Evolutionary conservation across 2,888 invertebrate genomes (phyloP).

Genomic region (Clostera curtula): DNA sequence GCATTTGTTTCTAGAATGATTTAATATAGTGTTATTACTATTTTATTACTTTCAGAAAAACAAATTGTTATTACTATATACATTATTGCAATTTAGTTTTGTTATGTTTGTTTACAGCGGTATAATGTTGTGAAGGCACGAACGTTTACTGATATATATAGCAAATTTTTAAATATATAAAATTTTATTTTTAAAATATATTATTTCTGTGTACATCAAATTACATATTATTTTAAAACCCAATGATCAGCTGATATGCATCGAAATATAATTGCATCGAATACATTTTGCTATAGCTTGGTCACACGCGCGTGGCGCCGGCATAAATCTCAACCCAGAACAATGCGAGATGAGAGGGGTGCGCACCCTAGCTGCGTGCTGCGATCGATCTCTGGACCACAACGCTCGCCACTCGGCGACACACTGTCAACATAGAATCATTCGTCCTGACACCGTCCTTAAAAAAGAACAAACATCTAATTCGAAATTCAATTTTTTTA

Average conservation of each 20-base stretch:
- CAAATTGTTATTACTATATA: too few relatives aligned
- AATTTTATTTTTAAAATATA: too few relatives aligned
- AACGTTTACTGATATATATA: too few relatives aligned
- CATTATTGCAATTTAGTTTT: too few relatives aligned
- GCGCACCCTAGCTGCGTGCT: conserved; percentile 71
- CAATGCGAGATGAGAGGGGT: conserved; percentile 70
- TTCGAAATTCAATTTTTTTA: too few relatives aligned
- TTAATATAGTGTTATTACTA: too few relatives aligned
- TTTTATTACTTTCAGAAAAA: too few relatives aligned
- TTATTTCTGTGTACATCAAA: too few relatives aligned
- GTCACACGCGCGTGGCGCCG: conserved; percentile 36
- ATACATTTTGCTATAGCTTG: conserved; percentile 26
- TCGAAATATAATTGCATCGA: conserved; percentile 31
- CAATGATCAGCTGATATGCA: conserved; percentile 31
- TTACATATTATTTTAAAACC: conserved; percentile 4
- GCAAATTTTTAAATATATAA: too few relatives aligned
- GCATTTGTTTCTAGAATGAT: too few relatives aligned
- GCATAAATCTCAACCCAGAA: conserved; percentile 62
- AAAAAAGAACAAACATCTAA: conserved; percentile 22
- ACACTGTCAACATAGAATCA: conserved; percentile 49
- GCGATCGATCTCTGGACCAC: conserved; percentile 70
- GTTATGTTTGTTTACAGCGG: too few relatives aligned
- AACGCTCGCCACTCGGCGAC: conserved; percentile 37
- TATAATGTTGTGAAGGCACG: background rate
- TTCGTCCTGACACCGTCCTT: conserved; percentile 23